Conservation (phyloP, 2,888 invertebrate species). For the Troides aeacus region DNA sequence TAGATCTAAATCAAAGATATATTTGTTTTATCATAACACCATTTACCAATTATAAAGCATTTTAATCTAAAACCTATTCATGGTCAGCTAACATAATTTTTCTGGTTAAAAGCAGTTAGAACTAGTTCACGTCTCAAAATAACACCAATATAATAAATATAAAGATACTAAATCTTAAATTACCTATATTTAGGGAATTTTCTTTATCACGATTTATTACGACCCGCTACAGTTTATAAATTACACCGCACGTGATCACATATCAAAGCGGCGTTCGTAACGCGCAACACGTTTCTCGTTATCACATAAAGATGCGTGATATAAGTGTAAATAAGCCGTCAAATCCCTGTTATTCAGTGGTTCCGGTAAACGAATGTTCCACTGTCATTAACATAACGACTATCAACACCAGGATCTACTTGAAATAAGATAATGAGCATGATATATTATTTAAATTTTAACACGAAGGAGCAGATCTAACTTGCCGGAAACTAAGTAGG, state of each 20-base stretch:
- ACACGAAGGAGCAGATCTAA: too few relatives aligned
- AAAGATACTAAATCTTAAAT: too few relatives aligned
- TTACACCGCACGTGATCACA: constrained; percentile 34
- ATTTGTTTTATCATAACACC: too few relatives aligned
- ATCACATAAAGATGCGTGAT: constrained; percentile 36
- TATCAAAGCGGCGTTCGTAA: constrained; percentile 44
- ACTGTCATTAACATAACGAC: not conserved
- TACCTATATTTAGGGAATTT: too few relatives aligned
- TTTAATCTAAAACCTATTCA: not conserved
- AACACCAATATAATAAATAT: not conserved
- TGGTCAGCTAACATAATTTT: not conserved
- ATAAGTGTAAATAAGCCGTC: constrained; percentile 32
- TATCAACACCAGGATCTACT: too few relatives aligned
- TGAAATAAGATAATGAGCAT: too few relatives aligned
- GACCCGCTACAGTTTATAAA: constrained; percentile 29
- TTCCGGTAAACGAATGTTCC: not conserved
- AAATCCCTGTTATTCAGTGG: not conserved
- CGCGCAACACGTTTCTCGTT: constrained; percentile 36
- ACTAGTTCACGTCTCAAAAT: not conserved
- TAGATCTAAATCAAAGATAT: too few relatives aligned
- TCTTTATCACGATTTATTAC: not conserved
- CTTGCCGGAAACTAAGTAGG: too few relatives aligned
- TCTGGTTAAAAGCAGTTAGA: not conserved
- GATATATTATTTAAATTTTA: too few relatives aligned
- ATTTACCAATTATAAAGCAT: not conserved